Percentiles rank a stretch among this genome's conserved stretches.
Conservation (phyloP, 2,888 invertebrate species). For the Sicus ferrugineus region DNA sequence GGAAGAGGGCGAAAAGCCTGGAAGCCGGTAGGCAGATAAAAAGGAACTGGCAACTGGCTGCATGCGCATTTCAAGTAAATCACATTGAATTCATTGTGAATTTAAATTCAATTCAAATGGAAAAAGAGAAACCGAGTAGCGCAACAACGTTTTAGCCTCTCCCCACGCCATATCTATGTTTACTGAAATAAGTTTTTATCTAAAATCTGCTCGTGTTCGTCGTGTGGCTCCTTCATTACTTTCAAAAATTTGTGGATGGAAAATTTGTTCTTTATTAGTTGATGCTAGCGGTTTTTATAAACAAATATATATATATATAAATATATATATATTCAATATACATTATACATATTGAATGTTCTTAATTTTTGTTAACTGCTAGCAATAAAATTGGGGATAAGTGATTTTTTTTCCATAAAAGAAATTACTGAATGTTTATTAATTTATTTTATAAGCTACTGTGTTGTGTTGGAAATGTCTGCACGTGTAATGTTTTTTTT, state of each 20-base stretch:
- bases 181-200: too few species aligned
- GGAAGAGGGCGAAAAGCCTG: neutral
- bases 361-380: slow-evolving; percentile 17
- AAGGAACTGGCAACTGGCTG: too few species aligned
- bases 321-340: slow-evolving; percentile 9
- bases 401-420: slow-evolving; percentile 20
- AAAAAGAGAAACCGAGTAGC: too few species aligned
- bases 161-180: too few species aligned
- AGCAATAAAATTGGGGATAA: slow-evolving; percentile 25
- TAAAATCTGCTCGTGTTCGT: too few species aligned
- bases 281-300: neutral
- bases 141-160: too few species aligned
- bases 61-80: too few species aligned
- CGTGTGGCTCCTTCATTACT: too few species aligned
- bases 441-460: slow-evolving; percentile 12
- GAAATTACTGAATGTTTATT: neutral
- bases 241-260: slow-evolving; percentile 26
- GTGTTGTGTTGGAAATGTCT: neutral
- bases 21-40: neutral
- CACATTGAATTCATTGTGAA: too few species aligned
- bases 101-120: too few species aligned
- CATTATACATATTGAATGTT: slow-evolving; percentile 3
- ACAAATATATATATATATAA: slow-evolving; percentile 27
- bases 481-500: neutral
- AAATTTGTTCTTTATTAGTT: slow-evolving; percentile 10